Evolutionary conservation across 2,113 vertebrate genomes (phyloP).

Genomic region (Natator depressus): DNA sequence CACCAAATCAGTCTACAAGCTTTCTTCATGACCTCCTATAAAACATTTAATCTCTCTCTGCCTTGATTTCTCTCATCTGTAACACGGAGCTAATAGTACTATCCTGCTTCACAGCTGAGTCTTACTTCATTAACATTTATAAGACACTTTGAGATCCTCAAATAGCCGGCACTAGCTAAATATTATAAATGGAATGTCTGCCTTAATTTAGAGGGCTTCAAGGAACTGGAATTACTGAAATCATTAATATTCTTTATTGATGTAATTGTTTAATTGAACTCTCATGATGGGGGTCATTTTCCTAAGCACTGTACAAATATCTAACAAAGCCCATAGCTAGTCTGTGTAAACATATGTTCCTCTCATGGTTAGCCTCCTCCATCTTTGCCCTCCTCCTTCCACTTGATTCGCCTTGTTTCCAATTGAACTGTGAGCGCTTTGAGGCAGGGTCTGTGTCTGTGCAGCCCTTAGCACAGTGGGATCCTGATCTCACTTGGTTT

Average conservation of each 20-base stretch:
- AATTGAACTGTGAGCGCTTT: not conserved
- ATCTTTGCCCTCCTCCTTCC: not conserved
- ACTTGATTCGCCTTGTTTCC: not conserved
- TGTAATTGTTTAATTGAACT: not conserved
- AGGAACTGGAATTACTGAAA: not conserved
- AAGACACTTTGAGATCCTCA: not conserved
- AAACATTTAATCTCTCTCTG: not conserved
- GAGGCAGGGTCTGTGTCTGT: not conserved
- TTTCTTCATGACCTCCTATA: not conserved
- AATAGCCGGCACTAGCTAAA: not conserved
- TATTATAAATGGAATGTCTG: not conserved
- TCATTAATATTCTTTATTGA: not conserved
- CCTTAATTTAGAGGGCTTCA: not conserved
- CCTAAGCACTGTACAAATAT: not conserved
- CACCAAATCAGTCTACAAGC: not conserved
- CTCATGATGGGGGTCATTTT: not conserved
- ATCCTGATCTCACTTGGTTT: not conserved
- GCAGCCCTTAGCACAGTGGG: not conserved
- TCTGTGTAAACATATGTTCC: not conserved
- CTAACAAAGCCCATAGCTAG: not conserved
- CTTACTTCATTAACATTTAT: not conserved
- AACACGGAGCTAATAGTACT: not conserved
- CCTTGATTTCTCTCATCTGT: not conserved
- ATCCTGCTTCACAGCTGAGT: not conserved
- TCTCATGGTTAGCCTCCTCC: not conserved